Base-by-base conservation (phyloP, 2,113 vertebrate species). In the Anseranas semipalmata region DNA sequence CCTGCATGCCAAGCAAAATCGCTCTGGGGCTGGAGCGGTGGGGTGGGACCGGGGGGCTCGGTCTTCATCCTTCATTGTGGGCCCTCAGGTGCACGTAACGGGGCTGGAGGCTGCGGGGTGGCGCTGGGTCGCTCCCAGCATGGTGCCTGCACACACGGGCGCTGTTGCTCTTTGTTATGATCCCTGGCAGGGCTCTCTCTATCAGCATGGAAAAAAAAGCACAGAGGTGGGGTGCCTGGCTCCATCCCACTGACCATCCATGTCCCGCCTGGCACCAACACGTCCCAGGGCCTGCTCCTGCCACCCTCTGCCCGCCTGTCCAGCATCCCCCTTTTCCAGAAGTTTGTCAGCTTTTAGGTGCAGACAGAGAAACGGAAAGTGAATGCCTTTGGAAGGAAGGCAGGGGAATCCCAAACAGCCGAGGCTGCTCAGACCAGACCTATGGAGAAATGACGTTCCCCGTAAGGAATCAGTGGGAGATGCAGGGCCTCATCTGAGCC, bases 51-150 rank as follows among this genome's bases (percentile, higher is more conserved):
- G 5, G 22, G 60, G 22, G 10, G 12, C 9, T 76, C 24, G 0
- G 2, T 15, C 20, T 92, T 25, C 81, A 68, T 25, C 66, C 66
- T 19, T 27, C 41, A 7, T 28, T 10, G n/a, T n/a, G n/a, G 32
- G 5, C 63, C n/a, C 2, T 2, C 1, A 0, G 48, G 25, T 12
- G 13, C 30, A 3, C 0, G 1, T 1, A 5, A 56, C 60, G 24
- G 1, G 3, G 17, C 2, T n/a, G 22, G 45, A 53, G 50, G 37
- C 9, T 25, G 50, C 50, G 24, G 24, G 50, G 50, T 24, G 24
- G 50, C 22, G 50, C 24, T 52, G 50, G 50, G 50, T 22, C 12
- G 22, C 50, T 52, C 24, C 50, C 50, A 25, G 50, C 12, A 3
- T 25, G 50, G 50, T 14, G 24, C 11, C 50, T 12, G 50, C 24